Evolutionary conservation across 2,113 vertebrate genomes (phyloP), one percentile per base, ranked within the genome.

Genomic region (Copsychus sechellarum): DNA sequence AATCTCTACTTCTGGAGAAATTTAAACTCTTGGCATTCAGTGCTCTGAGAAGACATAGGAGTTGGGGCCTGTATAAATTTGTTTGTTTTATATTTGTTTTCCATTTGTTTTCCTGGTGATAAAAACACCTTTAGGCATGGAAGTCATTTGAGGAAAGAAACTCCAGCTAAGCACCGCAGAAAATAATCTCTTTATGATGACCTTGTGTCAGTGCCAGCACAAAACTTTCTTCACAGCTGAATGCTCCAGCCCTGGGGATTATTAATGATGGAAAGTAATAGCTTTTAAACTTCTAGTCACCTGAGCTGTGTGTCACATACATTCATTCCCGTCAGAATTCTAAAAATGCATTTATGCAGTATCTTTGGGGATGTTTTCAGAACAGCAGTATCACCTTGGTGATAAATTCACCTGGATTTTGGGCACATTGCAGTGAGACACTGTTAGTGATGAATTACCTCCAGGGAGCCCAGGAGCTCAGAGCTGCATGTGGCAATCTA

Each of bases 231-330:
- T 96, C 94, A 96, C 92, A 93, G 90, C 50, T 94, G 95, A 96
- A 66, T 92, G 74, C 87, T 86, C 34, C 45, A 90, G 85, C 94
- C 93, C 85, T 4, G 2, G 92, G 87, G 93, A 95, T 78, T 93
- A 58, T 87, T 95, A 95, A 95, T 94, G 86, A 95, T 81, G 81
- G 82, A 93, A 95, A 78, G 78, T 90, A 95, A 97, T 74, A 94
- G 81, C 92, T 94, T 95, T 90, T 88, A 94, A 93, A 95, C 58
- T 83, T 65, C 90, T 18, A 58, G 58, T 70, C 87, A 95, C 92
- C 93, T 94, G 92, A 95, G 66, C 71, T 88, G 42, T 4, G 31
- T 93, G 90, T 62, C 87, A 51, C 43, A 86, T 6, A 34, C 45
- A 64, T 86, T 90, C 73, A 70, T 88, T 70, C 74, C 67, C 47